Evolutionary conservation across 2,113 vertebrate genomes (phyloP).

Genomic region (Deroptyus accipitrinus): DNA sequence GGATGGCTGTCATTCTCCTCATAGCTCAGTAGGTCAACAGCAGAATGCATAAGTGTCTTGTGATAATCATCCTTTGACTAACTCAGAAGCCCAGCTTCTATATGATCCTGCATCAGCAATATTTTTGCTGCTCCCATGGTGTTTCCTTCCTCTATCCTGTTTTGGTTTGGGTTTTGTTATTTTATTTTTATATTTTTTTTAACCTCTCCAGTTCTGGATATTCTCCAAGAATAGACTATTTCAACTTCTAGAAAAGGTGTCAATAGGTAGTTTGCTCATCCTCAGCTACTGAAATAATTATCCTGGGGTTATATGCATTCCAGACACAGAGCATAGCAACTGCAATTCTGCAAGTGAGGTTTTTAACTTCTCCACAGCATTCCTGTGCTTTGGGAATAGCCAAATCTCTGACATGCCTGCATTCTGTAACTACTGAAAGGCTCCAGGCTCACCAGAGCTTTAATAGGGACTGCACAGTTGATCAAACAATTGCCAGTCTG

Average conservation of each 20-base stretch:
- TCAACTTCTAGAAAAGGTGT: neutral
- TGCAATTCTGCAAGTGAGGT: neutral
- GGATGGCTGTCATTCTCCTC: neutral
- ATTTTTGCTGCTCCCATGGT: neutral
- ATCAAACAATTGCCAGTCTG: slow-evolving; percentile 51
- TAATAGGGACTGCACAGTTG: slow-evolving; percentile 40
- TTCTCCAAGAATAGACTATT: neutral
- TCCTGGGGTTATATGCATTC: neutral
- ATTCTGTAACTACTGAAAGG: neutral
- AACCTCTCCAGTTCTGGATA: neutral
- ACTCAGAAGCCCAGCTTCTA: neutral
- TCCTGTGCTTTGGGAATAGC: neutral
- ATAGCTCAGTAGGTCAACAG: neutral
- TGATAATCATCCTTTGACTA: neutral
- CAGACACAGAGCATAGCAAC: neutral
- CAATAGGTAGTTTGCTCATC: neutral
- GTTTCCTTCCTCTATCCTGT: neutral
- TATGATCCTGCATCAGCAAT: neutral
- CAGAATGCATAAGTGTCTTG: neutral
- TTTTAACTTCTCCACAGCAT: neutral
- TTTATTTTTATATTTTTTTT: neutral
- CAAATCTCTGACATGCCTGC: neutral
- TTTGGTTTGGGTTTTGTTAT: neutral
- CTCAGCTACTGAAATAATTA: neutral
- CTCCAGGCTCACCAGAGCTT: neutral